Evolutionary conservation across 2,113 vertebrate genomes (phyloP).

Genomic region (Dasyprocta punctata): DNA sequence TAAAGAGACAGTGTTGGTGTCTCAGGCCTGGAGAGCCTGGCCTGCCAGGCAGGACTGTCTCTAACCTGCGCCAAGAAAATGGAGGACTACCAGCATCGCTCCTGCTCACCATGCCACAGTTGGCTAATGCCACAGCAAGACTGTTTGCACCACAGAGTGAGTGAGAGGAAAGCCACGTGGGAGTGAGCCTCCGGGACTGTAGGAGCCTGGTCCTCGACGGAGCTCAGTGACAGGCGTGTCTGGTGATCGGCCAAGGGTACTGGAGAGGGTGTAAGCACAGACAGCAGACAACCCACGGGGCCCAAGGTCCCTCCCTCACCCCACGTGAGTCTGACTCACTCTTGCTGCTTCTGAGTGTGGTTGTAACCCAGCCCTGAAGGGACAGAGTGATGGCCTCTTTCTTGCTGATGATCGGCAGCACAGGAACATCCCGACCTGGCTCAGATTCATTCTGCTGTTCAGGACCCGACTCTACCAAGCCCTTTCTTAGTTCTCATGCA

Average conservation of each 20-base stretch:
- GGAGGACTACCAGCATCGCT: background rate
- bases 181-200: background rate
- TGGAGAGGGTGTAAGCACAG: background rate
- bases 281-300: background rate
- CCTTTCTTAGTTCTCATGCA: background rate
- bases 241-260: background rate
- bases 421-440: background rate
- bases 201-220: background rate
- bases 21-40: background rate
- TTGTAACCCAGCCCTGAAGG: background rate
- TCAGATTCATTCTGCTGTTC: background rate
- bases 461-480: background rate
- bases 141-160: background rate
- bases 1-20: background rate
- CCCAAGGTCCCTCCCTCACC: background rate
- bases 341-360: background rate
- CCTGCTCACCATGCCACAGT: background rate
- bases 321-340: background rate
- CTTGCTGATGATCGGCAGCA: background rate
- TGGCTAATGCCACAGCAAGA: background rate
- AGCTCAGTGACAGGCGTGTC: background rate
- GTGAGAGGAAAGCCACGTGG: background rate
- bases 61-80: background rate
- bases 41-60: background rate
- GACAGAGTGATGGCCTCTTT: background rate